Percentiles rank a stretch among this genome's conserved stretches.
Evolutionary conservation across 2,113 vertebrate species (phyloP).

Genomic region (Archocentrus centrarchus): DNA sequence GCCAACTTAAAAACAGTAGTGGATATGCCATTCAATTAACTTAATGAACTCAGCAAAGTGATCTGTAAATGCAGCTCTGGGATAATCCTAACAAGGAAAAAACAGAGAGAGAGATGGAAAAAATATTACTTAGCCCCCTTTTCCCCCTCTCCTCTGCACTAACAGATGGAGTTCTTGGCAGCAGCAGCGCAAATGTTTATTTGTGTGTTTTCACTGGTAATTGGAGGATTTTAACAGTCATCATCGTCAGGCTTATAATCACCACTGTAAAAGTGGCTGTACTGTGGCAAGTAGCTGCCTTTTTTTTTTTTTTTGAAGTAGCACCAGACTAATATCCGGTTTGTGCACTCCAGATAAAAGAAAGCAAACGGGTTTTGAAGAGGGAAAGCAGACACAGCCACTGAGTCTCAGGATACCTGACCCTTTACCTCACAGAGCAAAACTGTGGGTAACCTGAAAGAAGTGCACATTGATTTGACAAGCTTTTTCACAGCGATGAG

Average conservation of each 20-base stretch:
- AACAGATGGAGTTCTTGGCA: conserved; percentile 95
- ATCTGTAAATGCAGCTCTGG: conserved; percentile 86
- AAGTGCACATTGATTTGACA: conserved; percentile 77
- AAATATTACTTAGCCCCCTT: conserved; percentile 85
- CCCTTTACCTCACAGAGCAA: conserved; percentile 69
- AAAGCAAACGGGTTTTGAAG: conserved; percentile 14
- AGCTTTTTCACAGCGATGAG: conserved; percentile 71
- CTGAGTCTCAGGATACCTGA: conserved; percentile 43
- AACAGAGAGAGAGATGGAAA: conserved; percentile 72
- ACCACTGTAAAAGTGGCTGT: conserved; percentile 84
- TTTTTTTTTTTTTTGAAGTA: conserved; percentile 57
- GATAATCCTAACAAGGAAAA: conserved; percentile 84
- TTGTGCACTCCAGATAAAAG: conserved; percentile 37
- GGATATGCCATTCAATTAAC: conserved; percentile 87
- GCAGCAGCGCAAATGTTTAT: conserved; percentile 90
- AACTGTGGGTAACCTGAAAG: conserved; percentile 78
- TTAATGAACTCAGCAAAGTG: conserved; percentile 85
- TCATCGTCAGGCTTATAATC: conserved; percentile 86
- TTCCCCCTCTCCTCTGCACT: conserved; percentile 69
- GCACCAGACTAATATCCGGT: conserved; percentile 57
- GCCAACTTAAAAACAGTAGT: conserved; percentile 82
- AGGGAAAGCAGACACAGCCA: background rate
- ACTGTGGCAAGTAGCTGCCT: conserved; percentile 53
- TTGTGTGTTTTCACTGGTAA: conserved; percentile 89
- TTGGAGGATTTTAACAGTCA: conserved; percentile 87